These are phyloP conservation scores for Chelonus insularis DNA, from an alignment of 1,140 invertebrate species.

Conservation along the genomic window DNA sequence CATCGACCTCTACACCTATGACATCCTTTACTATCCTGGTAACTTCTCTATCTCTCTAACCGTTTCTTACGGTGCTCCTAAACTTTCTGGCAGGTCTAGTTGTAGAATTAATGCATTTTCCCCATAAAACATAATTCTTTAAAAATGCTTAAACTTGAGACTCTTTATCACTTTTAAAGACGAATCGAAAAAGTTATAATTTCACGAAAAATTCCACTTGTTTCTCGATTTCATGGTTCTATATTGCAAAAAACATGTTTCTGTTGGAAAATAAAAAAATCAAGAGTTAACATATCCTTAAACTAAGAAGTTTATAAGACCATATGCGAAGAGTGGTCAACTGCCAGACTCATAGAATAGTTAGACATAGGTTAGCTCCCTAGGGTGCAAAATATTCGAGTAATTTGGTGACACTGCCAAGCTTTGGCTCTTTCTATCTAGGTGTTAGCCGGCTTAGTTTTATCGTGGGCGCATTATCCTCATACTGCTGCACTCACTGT, in stretches of 20 bases:
- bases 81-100: background rate
- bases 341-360: background rate
- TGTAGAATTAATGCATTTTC: background rate
- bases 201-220: no score
- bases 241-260: no score
- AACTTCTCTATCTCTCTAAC: background rate
- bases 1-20: slow-evolving; percentile 13
- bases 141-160: background rate
- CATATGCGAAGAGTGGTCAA: background rate
- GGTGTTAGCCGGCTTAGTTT: slow-evolving; percentile 53
- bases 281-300: background rate
- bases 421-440: slow-evolving; percentile 44
- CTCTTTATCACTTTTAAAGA: no score
- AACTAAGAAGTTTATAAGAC: background rate
- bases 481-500: background rate
- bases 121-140: background rate
- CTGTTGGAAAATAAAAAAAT: no score
- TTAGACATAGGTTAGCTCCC: background rate
- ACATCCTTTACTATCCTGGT: background rate
- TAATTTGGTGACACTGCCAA: slow-evolving; percentile 52
- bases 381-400: slow-evolving; percentile 49
- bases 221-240: no score
- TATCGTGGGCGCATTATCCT: slow-evolving; percentile 49
- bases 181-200: no score
- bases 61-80: background rate